Base-by-base conservation (phyloP, 2,888 invertebrate genomes). In the Sicus ferrugineus region DNA sequence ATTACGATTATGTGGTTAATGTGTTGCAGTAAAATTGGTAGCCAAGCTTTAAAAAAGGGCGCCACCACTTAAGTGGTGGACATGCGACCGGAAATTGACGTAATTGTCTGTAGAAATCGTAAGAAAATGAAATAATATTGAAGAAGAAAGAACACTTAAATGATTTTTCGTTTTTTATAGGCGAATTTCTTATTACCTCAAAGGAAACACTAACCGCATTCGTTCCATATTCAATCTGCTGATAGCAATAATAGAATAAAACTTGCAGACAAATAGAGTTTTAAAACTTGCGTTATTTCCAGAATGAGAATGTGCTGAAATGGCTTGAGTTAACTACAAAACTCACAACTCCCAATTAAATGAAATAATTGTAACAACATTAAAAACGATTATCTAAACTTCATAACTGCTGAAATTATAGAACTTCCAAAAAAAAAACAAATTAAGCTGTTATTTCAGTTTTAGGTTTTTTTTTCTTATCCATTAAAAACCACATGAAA, bases 81-180 rank as follows among this genome's bases (percentile, higher is more conserved):
- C 82, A 82, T 81, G 82, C 82, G 78, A 82, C 80, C 82, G 80
- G 80, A 81, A 82, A 81, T 82, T 80, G 76, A 77, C 72, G 73
- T 68, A 73, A 79, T 81, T 80, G 80, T 77, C 73, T 3, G 69
- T 73, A 73, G 71, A 42, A 64, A 68, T 66, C 38, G n/a, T n/a
- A n/a, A 28, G 1, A 56, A 28, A 56, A 46, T 46, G 46, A 46
- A 16, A 34, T n/a, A n/a, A n/a, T n/a, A n/a, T n/a, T n/a, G n/a
- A n/a, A n/a, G n/a, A n/a, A n/a, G n/a, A n/a, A n/a, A n/a, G n/a
- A n/a, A n/a, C n/a, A n/a, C n/a, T n/a, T n/a, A n/a, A n/a, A n/a
- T n/a, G n/a, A n/a, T n/a, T n/a, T n/a, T n/a, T n/a, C n/a, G n/a
- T n/a, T n/a, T n/a, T n/a, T n/a, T n/a, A n/a, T n/a, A n/a, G n/a